Conservation (phyloP, 2,888 invertebrate species). For the Limenitis camilla region DNA sequence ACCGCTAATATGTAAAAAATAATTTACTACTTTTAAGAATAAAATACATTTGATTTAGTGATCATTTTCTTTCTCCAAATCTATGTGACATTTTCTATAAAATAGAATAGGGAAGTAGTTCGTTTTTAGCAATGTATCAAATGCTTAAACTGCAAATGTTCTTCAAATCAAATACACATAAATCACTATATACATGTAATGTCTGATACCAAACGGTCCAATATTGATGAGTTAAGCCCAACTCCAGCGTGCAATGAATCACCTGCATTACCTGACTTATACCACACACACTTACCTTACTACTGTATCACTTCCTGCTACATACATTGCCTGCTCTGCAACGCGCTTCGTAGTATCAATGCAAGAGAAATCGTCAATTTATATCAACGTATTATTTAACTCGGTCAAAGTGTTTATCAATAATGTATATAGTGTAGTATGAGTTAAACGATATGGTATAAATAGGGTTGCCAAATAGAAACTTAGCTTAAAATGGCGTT, state of each 20-base stretch:
- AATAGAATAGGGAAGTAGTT: too few relatives aligned
- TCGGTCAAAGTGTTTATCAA: background rate
- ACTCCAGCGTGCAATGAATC: slow-evolving; percentile 47
- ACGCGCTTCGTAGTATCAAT: background rate
- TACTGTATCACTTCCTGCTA: background rate
- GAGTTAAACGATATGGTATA: slow-evolving; percentile 16
- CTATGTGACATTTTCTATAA: too few relatives aligned
- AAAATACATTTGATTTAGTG: too few relatives aligned
- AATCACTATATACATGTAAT: slow-evolving; percentile 21
- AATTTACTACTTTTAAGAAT: too few relatives aligned
- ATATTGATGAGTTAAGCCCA: slow-evolving; percentile 55
- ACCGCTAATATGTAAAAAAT: too few relatives aligned
- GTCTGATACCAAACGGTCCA: slow-evolving; percentile 47
- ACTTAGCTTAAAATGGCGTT: too few relatives aligned
- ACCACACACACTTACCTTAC: slow-evolving; percentile 2
- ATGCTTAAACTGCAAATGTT: too few relatives aligned
- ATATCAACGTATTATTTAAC: background rate
- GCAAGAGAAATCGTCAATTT: slow-evolving; percentile 4
- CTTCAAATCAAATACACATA: background rate
- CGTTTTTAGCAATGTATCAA: too few relatives aligned
- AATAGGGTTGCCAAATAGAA: slow-evolving; percentile 23
- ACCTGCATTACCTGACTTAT: slow-evolving; percentile 46
- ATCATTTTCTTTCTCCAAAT: too few relatives aligned
- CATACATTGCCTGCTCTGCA: slow-evolving; percentile 5
- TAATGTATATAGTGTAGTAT: slow-evolving; percentile 8